Evolutionary conservation across 2,113 vertebrate genomes (phyloP).

Genomic region (Scomber colias): DNA sequence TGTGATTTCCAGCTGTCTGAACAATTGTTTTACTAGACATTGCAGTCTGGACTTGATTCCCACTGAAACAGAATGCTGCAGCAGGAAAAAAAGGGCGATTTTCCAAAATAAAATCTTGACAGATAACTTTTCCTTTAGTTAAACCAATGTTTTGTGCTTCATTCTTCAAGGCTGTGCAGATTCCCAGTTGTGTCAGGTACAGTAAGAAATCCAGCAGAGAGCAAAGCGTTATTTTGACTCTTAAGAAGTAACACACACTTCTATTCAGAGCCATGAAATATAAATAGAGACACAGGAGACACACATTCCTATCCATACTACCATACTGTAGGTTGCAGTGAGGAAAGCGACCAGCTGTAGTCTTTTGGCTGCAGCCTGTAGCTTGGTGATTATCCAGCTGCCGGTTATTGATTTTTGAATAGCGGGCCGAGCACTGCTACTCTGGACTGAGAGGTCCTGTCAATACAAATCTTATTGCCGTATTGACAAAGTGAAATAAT

Average conservation of each 20-base stretch:
- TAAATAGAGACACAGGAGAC: background rate
- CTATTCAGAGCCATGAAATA: background rate
- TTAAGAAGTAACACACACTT: too few species aligned
- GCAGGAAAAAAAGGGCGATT: background rate
- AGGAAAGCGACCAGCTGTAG: slow-evolving; percentile 8
- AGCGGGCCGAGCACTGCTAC: slow-evolving; percentile 44
- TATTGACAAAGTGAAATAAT: slow-evolving; percentile 68
- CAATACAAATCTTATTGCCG: slow-evolving; percentile 64
- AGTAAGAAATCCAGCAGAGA: background rate
- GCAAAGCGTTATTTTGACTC: background rate
- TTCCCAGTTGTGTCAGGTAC: background rate
- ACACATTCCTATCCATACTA: background rate
- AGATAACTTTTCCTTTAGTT: too few species aligned
- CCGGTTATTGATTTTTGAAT: slow-evolving; percentile 67
- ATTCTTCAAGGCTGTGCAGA: too few species aligned
- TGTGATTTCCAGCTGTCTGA: too few species aligned
- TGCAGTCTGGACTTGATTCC: too few species aligned
- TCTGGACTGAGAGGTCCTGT: slow-evolving; percentile 52
- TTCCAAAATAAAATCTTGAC: too few species aligned
- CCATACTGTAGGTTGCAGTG: background rate
- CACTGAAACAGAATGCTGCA: background rate
- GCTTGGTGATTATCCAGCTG: slow-evolving; percentile 51
- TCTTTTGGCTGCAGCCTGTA: slow-evolving; percentile 21
- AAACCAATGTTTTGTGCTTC: too few species aligned
- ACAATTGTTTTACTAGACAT: too few species aligned